phyloP scores from a whole-genome alignment of 1,140 invertebrate species.

The Atta texana region DNA sequence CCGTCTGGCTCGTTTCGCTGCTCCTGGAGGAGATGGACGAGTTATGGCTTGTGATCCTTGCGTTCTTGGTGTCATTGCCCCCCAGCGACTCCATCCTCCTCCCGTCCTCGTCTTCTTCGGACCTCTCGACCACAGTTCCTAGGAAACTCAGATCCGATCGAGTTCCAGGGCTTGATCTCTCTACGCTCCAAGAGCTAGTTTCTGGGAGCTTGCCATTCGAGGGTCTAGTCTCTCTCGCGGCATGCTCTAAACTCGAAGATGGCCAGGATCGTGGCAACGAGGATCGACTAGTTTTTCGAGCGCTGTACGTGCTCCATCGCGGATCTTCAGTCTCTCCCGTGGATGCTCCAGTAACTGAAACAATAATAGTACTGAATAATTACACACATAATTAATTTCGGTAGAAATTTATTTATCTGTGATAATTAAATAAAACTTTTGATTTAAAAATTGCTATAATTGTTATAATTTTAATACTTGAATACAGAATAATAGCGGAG shows the following conservation, averaged over 20 bases:
- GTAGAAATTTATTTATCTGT: neutral
- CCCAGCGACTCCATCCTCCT: conserved; percentile 16
- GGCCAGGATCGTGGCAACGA: conserved; percentile 49
- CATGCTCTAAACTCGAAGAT: conserved; percentile 57
- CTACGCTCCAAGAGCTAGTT: conserved; percentile 63
- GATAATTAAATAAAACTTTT: neutral
- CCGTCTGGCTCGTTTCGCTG: conserved; percentile 56
- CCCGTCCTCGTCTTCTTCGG: conserved; percentile 45
- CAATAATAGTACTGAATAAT: conserved; percentile 52
- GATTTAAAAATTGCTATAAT: neutral
- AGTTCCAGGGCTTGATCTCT: conserved; percentile 40
- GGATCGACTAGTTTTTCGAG: conserved; percentile 68
- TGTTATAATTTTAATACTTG: neutral
- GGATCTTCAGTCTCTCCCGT: conserved; percentile 69
- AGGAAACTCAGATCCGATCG: conserved; percentile 51
- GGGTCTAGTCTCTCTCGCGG: conserved; percentile 34
- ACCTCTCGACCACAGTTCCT: conserved; percentile 33
- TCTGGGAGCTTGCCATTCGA: conserved; percentile 60
- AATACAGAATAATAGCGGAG: neutral
- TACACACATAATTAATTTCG: neutral
- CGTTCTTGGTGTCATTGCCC: conserved; percentile 30
- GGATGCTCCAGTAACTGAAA: conserved; percentile 79
- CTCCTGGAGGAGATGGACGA: conserved; percentile 45
- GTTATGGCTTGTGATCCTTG: conserved; percentile 33
- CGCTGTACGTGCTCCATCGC: conserved; percentile 69